Evolutionary conservation across 2,113 vertebrate species (phyloP).

Genomic region (Perognathus longimembris): DNA sequence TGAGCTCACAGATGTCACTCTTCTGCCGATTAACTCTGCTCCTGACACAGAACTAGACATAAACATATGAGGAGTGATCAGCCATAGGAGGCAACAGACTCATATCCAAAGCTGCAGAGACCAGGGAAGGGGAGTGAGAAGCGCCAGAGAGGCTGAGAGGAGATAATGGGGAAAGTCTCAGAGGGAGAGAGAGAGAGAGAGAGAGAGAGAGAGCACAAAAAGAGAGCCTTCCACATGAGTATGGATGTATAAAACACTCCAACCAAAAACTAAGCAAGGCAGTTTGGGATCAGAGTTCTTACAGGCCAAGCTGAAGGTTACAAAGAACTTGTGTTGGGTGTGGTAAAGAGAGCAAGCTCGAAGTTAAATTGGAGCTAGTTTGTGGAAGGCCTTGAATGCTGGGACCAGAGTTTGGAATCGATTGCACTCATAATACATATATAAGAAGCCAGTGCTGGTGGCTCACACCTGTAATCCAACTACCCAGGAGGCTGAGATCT

Average conservation of each 20-base stretch:
- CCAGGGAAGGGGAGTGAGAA: not conserved
- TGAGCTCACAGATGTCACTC: not conserved
- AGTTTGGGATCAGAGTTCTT: no score
- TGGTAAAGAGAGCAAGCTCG: not conserved
- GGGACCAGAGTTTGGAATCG: not conserved
- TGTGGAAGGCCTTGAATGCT: not conserved
- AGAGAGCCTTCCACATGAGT: not conserved
- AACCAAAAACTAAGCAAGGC: not conserved
- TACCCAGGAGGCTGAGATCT: no score
- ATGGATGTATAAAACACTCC: not conserved
- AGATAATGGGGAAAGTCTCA: not conserved
- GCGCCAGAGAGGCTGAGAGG: not conserved
- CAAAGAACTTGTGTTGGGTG: no score
- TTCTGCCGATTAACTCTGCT: not conserved
- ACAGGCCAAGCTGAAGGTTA: not conserved
- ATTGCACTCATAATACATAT: not conserved
- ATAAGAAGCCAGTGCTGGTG: not conserved
- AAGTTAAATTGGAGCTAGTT: not conserved
- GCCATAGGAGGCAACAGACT: not conserved
- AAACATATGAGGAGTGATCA: not conserved
- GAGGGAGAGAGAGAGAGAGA: not conserved
- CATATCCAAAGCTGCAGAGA: not conserved
- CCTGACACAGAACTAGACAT: not conserved
- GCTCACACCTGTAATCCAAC: no score
- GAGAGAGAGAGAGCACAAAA: no score